phyloP scores from a whole-genome alignment of 2,888 invertebrate species.

The Brachyptera putata region DNA sequence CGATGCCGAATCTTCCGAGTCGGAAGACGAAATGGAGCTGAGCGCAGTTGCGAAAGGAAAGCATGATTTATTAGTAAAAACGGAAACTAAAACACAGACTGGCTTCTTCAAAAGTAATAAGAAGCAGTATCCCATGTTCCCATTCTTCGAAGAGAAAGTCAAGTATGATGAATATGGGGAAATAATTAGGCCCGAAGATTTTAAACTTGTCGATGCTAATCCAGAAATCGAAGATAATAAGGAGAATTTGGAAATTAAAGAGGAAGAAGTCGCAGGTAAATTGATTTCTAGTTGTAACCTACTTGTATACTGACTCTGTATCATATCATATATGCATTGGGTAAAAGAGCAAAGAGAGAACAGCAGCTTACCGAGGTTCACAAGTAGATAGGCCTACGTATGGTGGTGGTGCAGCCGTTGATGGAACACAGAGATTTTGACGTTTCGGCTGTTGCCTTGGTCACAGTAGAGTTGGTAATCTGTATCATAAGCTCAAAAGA shows the following conservation, averaged over 20 bases:
- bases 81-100: conserved; percentile 61
- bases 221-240: conserved; percentile 64
- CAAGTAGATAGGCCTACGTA: no score
- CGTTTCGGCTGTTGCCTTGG: no score
- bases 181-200: conserved; percentile 86
- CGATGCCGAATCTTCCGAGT: conserved; percentile 69
- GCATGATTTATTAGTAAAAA: conserved; percentile 84
- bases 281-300: no score
- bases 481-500: no score
- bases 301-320: no score
- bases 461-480: no score
- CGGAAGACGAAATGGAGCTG: conserved; percentile 80
- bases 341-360: no score
- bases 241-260: conserved; percentile 60
- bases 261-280: conserved; percentile 54
- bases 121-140: conserved; percentile 95
- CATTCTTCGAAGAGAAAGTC: conserved; percentile 86
- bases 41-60: conserved; percentile 70
- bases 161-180: conserved; percentile 96
- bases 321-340: no score
- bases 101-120: conserved; percentile 86
- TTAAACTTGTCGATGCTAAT: conserved; percentile 71
- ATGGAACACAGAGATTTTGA: no score
- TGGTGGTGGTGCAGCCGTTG: no score
- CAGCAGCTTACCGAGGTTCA: no score